Percentiles rank a stretch among this genome's conserved stretches.
These are phyloP conservation scores for Peucedramus taeniatus DNA, from an alignment of 2,113 vertebrate genomes.

Conservation along the genomic window DNA sequence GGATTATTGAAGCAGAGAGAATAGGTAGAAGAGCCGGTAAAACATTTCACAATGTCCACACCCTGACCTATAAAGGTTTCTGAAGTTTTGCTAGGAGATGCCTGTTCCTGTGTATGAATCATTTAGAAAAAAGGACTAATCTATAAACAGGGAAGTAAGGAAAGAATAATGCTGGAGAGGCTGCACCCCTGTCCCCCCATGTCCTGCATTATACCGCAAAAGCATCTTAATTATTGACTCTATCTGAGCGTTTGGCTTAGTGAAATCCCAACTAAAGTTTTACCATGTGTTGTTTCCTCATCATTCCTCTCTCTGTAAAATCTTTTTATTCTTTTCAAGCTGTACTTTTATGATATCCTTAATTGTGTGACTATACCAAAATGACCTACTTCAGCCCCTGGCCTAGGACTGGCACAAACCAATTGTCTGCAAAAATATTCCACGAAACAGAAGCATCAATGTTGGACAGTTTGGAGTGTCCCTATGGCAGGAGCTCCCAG, in stretches of 20 bases:
- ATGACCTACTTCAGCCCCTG: background rate
- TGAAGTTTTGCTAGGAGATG: slow-evolving; percentile 52
- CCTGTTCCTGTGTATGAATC: slow-evolving; percentile 22
- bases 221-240: background rate
- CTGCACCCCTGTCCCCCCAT: background rate
- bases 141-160: background rate
- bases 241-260: background rate
- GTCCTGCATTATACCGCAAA: background rate
- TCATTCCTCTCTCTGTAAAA: background rate
- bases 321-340: background rate
- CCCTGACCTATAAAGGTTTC: slow-evolving; percentile 58
- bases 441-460: background rate
- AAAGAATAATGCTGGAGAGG: background rate
- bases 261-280: background rate
- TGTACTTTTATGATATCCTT: background rate
- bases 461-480: background rate
- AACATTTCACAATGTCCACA: slow-evolving; percentile 61
- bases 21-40: slow-evolving; percentile 37
- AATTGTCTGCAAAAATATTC: background rate
- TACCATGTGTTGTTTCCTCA: background rate
- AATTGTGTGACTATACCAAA: background rate
- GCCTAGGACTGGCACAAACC: background rate
- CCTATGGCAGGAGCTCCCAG: background rate
- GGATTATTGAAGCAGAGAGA: background rate
- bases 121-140: background rate